Conservation (phyloP, 1,140 invertebrate species). For the Drosophila watanabei region DNA sequence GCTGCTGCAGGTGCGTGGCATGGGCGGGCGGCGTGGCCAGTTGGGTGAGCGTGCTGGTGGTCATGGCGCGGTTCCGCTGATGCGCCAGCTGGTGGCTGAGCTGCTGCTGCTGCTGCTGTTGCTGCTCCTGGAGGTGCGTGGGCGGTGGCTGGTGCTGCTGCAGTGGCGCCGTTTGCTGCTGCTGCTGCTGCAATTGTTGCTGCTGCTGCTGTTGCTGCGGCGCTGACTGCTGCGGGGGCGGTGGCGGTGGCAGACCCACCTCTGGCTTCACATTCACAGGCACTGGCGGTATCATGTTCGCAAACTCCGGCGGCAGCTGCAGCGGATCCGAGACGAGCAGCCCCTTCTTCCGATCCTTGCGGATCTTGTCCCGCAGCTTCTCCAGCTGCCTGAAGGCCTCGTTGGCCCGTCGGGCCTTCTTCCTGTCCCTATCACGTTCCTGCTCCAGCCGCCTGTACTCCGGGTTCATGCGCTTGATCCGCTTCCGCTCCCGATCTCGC, state of each 20-base stretch:
- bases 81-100: constrained; percentile 58
- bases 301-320: constrained; percentile 72
- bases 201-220: constrained; percentile 49
- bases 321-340: constrained; percentile 68
- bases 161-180: constrained; percentile 37
- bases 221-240: constrained; percentile 42
- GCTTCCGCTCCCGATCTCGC: constrained; percentile 78
- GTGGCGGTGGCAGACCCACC: constrained; percentile 65
- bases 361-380: constrained; percentile 81
- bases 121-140: constrained; percentile 48
- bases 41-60: constrained; percentile 58
- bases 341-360: constrained; percentile 82
- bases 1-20: constrained; percentile 70
- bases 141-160: constrained; percentile 62
- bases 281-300: constrained; percentile 74
- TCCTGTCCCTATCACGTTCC: constrained; percentile 80
- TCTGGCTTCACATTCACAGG: constrained; percentile 77
- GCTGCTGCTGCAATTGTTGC: constrained; percentile 47
- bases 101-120: constrained; percentile 35
- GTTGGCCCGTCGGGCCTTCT: constrained; percentile 78
- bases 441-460: constrained; percentile 79
- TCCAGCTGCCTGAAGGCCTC: constrained; percentile 81
- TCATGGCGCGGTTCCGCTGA: constrained; percentile 51
- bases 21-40: constrained; percentile 54
- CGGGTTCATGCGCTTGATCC: constrained; percentile 80